Evolutionary conservation across 2,797 vertebrate species (phyloP), one percentile per base, ranked within the genome.

Genomic region (Macropodus opercularis): DNA sequence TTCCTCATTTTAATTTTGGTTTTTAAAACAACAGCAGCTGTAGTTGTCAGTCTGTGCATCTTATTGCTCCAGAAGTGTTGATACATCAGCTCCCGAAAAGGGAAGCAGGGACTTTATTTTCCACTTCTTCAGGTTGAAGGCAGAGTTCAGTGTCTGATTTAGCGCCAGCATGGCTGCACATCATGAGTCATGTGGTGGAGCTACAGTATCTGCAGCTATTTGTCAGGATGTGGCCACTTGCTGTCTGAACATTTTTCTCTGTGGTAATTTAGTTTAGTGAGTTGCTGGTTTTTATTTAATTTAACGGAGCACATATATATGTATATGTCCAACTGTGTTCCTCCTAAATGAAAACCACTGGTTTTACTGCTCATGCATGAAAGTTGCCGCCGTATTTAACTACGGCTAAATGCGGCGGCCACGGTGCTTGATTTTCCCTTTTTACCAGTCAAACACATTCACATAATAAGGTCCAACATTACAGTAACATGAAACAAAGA

Each of bases 141-240:
- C 15, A 11, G 3, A 13, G 15, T 18, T 47, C 4, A 53, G 34
- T 5, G n/a, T 42, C 18, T 50, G 31, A 4, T 11, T 57, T 8
- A 46, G 4, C 0, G 0, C 5, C 5, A 8, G 2, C 21, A 0
- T 1, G n/a, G 35, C 13, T 21, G 3, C 6, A 11, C n/a, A 58
- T 17, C 21, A 9, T 46, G 26, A 59, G 36, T 43, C 19, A 74
- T 42, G n/a, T 3, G 6, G 19, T 72, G 65, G 50, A 56, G 50
- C 31, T 72, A n/a, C n/a, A n/a, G n/a, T n/a, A 40, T 41, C 19
- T 47, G 38, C 24, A 63, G 54, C 42, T 55, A 26, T 56, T 48
- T 35, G 63, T 60, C 31, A 73, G 79, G 59, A 76, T 63, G 79
- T 84, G 71, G 63, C 31, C 48, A 9, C 71, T 59, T 7, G n/a